phyloP scores from a whole-genome alignment of 2,797 vertebrate species.

The Bovichtus diacanthus region DNA sequence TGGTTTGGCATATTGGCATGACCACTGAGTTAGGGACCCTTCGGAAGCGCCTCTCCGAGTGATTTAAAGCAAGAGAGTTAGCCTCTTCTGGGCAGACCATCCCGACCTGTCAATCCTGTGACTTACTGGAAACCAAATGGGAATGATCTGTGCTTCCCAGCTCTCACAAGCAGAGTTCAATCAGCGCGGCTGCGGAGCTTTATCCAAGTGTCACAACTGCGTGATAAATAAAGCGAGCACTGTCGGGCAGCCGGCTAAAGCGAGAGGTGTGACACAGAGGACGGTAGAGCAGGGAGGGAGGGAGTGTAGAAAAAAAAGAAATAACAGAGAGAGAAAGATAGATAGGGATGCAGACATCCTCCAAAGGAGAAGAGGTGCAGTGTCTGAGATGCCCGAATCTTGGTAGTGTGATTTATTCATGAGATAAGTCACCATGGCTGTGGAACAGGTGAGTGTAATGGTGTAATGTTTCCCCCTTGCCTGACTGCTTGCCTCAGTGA shows the following conservation, averaged over 20 bases:
- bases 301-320: constrained; percentile 9
- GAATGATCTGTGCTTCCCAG: constrained; percentile 75
- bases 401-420: constrained; percentile 80
- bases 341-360: constrained; percentile 62
- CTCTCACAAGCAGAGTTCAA: constrained; percentile 73
- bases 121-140: constrained; percentile 79
- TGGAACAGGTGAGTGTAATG: constrained; percentile 79
- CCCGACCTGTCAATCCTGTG: constrained; percentile 69
- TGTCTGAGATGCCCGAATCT: constrained; percentile 63
- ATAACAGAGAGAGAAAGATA: constrained; percentile 50
- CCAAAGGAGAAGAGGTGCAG: constrained; percentile 67
- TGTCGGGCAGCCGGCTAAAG: constrained; percentile 45
- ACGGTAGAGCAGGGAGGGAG: not conserved
- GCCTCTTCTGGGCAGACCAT: constrained; percentile 69
- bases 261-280: constrained; percentile 54
- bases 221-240: constrained; percentile 78
- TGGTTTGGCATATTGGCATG: constrained; percentile 44
- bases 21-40: constrained; percentile 61
- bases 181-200: constrained; percentile 69
- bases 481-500: constrained; percentile 76
- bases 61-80: constrained; percentile 70
- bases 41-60: constrained; percentile 56
- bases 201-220: constrained; percentile 77
- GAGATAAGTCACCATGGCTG: constrained; percentile 78
- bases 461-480: constrained; percentile 76